A percentile compares a stretch with the other conserved stretches of the same genome.
phyloP scores from a whole-genome alignment of 2,888 invertebrate genomes.

The Melanotus villosus region DNA sequence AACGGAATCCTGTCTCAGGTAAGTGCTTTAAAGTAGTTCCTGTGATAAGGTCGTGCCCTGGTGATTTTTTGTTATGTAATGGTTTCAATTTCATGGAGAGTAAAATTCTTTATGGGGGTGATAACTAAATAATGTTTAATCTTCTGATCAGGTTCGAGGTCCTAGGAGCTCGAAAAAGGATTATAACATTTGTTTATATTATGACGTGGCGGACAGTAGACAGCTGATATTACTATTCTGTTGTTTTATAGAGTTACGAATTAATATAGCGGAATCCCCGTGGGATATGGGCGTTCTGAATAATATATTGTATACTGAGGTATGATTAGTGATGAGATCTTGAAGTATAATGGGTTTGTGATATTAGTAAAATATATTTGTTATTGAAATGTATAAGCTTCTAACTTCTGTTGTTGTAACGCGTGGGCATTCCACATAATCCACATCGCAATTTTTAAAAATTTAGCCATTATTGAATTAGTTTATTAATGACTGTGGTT shows the following conservation, averaged over 20 bases:
- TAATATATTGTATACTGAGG: slow-evolving; percentile 10
- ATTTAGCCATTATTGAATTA: slow-evolving; percentile 5
- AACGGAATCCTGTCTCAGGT: neutral
- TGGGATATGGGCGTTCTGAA: slow-evolving; percentile 29
- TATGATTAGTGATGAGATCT: slow-evolving; percentile 17
- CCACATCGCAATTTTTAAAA: too few relatives aligned
- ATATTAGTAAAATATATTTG: neutral
- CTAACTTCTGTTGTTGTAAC: neutral
- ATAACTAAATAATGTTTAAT: neutral
- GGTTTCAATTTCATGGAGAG: slow-evolving; percentile 9
- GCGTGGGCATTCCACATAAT: slow-evolving; percentile 7
- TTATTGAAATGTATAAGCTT: neutral
- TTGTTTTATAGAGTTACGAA: slow-evolving; percentile 14
- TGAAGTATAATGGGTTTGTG: slow-evolving; percentile 7
- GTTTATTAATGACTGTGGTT: slow-evolving; percentile 10
- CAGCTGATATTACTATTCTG: neutral
- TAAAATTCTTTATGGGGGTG: neutral
- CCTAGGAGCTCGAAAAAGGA: slow-evolving; percentile 1
- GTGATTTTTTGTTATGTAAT: slow-evolving; percentile 7
- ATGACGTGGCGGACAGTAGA: neutral
- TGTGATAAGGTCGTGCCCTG: slow-evolving; percentile 4
- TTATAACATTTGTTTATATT: neutral
- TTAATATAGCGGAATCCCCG: slow-evolving; percentile 25
- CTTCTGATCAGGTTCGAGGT: neutral
- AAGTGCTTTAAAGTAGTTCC: neutral